Evolutionary conservation across 2,113 vertebrate genomes (phyloP), one percentile per base, ranked within the genome.

Genomic region (Hippocampus guttulatus): DNA sequence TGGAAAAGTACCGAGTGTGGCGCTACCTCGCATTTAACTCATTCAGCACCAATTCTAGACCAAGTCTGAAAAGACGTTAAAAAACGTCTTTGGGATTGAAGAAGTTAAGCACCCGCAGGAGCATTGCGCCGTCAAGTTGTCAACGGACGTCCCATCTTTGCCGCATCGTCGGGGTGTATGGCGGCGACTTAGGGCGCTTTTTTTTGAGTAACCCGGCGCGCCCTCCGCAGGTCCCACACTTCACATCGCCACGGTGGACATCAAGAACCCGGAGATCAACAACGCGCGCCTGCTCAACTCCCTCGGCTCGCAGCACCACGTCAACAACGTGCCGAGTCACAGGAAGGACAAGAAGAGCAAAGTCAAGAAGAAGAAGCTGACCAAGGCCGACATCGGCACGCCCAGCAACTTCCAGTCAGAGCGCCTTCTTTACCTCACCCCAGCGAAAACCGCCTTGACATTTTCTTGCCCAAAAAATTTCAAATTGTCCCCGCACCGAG

Each of bases 401-500:
- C 97, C 97, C 58, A 98, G 95, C 90, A 98, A 99, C 91, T 99
- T 99, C 88, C 96, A 98, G 97, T 99, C 93, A 95, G 94, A 86
- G 10, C n/a, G 30, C 52, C 25, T 27, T 7, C 15, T 5, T n/a
- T 3, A 18, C 25, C 65, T 62, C 5, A 21, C 61, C 21, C 10
- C 10, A 27, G 23, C 2, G 1, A 58, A 58, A 23, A 23, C 33
- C 1, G 33, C 33, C 33, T 0, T 5, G 33, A 5, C 33, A 38
- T 38, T 38, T 38, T 38, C 5, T 38, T 38, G 33, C 33, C 33
- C 30, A 5, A 5, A 33, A 33, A 5, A 33, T n/a, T n/a, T n/a
- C n/a, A n/a, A 33, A 33, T 5, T 33, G 30, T 33, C 30, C 30
- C 3, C 30, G 5, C 30, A 30, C 30, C 30, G 3, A 3, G 30